A percentile compares a stretch with the other conserved stretches of the same genome.
These are phyloP conservation scores for Rhogogaster chlorosoma DNA, from an alignment of 2,888 invertebrate genomes.

Conservation along the genomic window DNA sequence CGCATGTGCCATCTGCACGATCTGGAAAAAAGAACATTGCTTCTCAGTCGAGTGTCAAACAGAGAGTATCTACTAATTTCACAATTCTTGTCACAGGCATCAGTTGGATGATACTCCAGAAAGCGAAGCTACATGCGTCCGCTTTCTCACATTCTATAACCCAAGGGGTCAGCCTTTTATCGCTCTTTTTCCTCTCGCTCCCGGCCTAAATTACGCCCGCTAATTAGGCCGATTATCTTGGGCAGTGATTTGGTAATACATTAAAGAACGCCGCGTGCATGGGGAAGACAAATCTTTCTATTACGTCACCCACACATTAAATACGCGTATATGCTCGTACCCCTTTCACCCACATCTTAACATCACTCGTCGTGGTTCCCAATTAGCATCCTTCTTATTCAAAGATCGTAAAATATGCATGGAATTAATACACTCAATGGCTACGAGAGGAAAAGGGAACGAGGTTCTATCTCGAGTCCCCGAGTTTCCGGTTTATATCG, in stretches of 20 bases:
- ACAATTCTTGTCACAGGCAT: background rate
- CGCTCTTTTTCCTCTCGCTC: background rate
- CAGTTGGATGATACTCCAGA: background rate
- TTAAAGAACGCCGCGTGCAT: background rate
- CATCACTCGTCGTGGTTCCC: background rate
- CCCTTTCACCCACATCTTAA: background rate
- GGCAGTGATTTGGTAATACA: slow-evolving; percentile 15
- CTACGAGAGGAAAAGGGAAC: background rate
- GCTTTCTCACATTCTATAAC: background rate
- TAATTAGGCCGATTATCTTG: slow-evolving; percentile 10
- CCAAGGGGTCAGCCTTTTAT: background rate
- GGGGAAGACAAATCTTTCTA: background rate
- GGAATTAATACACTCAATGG: background rate
- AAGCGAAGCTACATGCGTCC: too few relatives aligned
- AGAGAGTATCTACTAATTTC: background rate
- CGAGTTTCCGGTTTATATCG: background rate
- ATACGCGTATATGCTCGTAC: background rate
- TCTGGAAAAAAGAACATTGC: slow-evolving; percentile 78
- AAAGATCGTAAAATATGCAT: background rate
- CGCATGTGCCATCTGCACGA: slow-evolving; percentile 91
- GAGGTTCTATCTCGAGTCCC: background rate
- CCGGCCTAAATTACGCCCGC: background rate
- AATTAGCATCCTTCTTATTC: slow-evolving; percentile 6
- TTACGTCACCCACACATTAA: background rate
- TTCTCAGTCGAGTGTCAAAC: background rate